Conservation (phyloP, 2,888 invertebrate genomes). For the Periphyllus acericola region DNA sequence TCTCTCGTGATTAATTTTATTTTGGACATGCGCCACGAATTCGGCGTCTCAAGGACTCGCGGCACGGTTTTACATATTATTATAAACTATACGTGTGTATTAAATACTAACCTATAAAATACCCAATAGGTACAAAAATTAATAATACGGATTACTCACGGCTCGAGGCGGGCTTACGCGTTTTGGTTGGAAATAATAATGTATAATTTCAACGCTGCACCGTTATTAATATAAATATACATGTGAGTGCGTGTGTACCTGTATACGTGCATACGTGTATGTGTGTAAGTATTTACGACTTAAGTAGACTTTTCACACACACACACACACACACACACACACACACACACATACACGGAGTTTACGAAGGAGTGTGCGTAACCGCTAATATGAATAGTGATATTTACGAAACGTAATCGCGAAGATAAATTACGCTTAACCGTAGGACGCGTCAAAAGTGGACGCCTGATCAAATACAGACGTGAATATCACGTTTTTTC, state of each 20-base stretch:
- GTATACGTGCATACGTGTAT: no score
- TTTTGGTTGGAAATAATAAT: background rate
- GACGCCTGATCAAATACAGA: background rate
- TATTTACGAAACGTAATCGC: background rate
- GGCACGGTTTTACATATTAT: background rate
- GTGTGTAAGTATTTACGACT: no score
- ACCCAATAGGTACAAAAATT: background rate
- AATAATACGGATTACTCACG: background rate
- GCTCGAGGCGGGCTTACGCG: background rate
- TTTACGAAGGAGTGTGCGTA: no score
- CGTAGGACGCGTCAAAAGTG: background rate
- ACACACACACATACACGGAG: no score
- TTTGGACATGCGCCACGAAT: constrained; percentile 7
- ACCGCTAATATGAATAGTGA: no score
- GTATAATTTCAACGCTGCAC: background rate
- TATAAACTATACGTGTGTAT: background rate
- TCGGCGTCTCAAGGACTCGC: background rate
- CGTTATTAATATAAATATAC: background rate
- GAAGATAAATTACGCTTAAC: constrained; percentile 3
- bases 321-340: no score
- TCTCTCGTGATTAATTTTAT: background rate
- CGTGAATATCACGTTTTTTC: no score
- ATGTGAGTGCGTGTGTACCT: no score
- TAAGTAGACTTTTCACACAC: no score
- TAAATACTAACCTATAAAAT: background rate